These are phyloP conservation scores for Yponomeuta evonymella DNA, from an alignment of 2,888 invertebrate species.

Conservation along the genomic window DNA sequence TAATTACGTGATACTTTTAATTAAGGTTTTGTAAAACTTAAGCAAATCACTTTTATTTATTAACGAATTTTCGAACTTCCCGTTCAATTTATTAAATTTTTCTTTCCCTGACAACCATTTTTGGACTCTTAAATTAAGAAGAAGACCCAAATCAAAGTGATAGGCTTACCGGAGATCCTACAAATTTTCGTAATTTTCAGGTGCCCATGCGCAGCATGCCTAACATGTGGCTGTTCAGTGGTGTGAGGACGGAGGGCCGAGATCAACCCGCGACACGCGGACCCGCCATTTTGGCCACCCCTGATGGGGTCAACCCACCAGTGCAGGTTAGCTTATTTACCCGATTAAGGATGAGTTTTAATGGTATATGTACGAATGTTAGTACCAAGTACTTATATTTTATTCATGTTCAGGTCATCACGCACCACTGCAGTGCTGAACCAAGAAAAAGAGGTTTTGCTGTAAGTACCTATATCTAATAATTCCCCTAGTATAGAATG, in stretches of 20 bases:
- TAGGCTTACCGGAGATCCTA: no score
- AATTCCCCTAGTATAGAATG: no score
- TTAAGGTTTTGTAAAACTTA: no score
- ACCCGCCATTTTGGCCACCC: constrained; percentile 38
- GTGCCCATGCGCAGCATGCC: not conserved
- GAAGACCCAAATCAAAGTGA: no score
- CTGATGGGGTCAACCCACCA: constrained; percentile 38
- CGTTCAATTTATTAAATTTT: no score
- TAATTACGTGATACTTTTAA: no score
- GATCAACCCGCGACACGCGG: constrained; percentile 26
- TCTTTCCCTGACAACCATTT: no score
- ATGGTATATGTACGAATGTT: not conserved
- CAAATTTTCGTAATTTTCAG: not conserved
- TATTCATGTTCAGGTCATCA: constrained; percentile 29
- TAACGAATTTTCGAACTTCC: no score
- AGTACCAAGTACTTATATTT: not conserved
- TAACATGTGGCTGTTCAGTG: constrained; percentile 35
- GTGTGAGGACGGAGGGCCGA: constrained; percentile 24
- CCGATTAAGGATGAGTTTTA: not conserved
- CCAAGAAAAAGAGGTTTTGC: constrained; percentile 43
- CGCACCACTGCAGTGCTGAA: constrained; percentile 34
- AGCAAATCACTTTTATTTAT: no score
- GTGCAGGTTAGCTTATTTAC: constrained; percentile 22
- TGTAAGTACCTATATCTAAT: constrained; percentile 34
- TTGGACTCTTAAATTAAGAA: no score